Evolutionary conservation across 2,888 invertebrate species (phyloP).

Genomic region (Mythimna ferrago): DNA sequence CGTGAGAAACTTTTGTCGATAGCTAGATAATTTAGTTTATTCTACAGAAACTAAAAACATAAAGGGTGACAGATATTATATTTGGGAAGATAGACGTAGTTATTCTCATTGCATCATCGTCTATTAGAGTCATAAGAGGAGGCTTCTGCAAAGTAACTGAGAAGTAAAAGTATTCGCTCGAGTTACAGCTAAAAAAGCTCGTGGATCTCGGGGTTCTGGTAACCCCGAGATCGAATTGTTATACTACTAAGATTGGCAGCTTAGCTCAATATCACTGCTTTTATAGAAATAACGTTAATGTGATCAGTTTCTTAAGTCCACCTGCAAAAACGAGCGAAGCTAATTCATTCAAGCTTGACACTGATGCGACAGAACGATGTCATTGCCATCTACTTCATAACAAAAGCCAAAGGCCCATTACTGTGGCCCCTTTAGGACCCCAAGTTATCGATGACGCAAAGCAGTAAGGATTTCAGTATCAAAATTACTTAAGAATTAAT

Average conservation of each 20-base stretch:
- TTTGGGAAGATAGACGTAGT: not conserved
- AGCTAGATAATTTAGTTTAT: slow-evolving; percentile 7
- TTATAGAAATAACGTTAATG: not conserved
- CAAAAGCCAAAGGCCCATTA: slow-evolving; percentile 3
- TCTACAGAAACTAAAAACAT: not conserved
- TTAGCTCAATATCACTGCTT: not conserved
- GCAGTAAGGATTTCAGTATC: slow-evolving; percentile 17
- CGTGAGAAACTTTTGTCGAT: slow-evolving; percentile 46
- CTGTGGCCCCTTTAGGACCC: slow-evolving; percentile 16
- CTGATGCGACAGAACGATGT: slow-evolving; percentile 7
- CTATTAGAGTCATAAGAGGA: not conserved
- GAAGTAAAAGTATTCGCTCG: too few species aligned
- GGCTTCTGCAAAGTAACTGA: not conserved
- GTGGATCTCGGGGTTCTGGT: not conserved
- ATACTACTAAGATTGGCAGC: too few species aligned
- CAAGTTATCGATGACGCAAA: slow-evolving; percentile 52
- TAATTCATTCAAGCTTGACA: not conserved
- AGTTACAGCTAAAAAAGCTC: not conserved
- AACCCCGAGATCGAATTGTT: too few species aligned
- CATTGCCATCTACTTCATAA: slow-evolving; percentile 16
- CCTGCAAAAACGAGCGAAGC: not conserved
- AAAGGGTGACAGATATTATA: not conserved
- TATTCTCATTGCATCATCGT: not conserved
- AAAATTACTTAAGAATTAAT: slow-evolving; percentile 50
- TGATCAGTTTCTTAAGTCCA: not conserved